These are phyloP conservation scores for Rhagologus leucostigma DNA, from an alignment of 2,113 vertebrate genomes.

Conservation along the genomic window DNA sequence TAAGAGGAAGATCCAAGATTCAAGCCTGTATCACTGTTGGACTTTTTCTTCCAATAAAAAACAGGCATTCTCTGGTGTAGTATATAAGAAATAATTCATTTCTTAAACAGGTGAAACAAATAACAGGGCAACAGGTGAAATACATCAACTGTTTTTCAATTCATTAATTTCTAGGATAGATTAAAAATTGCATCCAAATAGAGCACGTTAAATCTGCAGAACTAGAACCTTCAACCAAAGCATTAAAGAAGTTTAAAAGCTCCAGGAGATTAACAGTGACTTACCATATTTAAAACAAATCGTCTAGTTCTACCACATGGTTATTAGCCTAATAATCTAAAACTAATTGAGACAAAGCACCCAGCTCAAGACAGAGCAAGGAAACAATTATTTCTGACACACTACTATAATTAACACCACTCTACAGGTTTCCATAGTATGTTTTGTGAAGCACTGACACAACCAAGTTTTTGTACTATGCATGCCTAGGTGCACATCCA, in stretches of 20 bases:
- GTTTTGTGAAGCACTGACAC: not conserved
- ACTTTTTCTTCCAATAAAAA: not conserved
- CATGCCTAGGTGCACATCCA: not conserved
- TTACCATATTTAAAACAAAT: not conserved
- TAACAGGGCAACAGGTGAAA: not conserved
- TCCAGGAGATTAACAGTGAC: not conserved
- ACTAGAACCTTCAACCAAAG: not conserved
- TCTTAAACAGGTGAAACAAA: not conserved
- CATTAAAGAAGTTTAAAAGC: not conserved
- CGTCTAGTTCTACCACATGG: not conserved
- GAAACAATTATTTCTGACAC: not conserved
- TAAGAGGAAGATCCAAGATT: not conserved
- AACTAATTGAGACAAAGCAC: not conserved
- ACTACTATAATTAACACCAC: accelerated
- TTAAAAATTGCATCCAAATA: not conserved
- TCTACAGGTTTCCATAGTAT: accelerated
- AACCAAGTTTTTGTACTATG: not conserved
- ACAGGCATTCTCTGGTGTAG: not conserved
- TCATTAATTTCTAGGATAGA: accelerated
- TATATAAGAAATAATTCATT: not conserved
- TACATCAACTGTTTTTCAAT: not conserved
- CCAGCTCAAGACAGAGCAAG: not conserved
- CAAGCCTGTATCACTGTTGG: not conserved
- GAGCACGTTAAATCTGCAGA: not conserved
- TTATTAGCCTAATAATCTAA: not conserved